Evolutionary conservation across 2,888 invertebrate species (phyloP).

Genomic region (Watsonalla cultraria): DNA sequence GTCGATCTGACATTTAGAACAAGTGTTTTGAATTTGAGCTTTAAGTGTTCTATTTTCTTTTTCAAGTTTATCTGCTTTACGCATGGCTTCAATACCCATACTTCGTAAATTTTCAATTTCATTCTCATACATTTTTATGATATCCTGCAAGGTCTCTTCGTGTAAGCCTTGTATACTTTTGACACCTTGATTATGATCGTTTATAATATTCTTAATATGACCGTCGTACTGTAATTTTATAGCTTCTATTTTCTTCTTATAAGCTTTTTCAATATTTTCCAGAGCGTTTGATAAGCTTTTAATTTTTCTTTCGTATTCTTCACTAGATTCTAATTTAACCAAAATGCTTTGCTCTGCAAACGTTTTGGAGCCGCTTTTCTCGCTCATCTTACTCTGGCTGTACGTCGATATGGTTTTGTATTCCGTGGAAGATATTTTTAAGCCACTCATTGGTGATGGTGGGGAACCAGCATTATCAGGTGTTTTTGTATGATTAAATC

Average conservation of each 20-base stretch:
- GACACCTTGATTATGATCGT: conserved; percentile 76
- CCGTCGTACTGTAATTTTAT: conserved; percentile 75
- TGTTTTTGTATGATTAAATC: conserved; percentile 16
- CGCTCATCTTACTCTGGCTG: conserved; percentile 20
- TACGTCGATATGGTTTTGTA: conserved; percentile 21
- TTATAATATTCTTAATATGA: conserved; percentile 72
- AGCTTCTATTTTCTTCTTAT: conserved; percentile 59
- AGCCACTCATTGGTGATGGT: conserved; percentile 17
- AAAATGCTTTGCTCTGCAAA: conserved; percentile 34
- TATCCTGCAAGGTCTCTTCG: conserved; percentile 68
- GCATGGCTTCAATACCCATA: conserved; percentile 69
- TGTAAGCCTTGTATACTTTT: conserved; percentile 74
- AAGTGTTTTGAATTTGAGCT: conserved; percentile 30
- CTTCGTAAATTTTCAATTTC: conserved; percentile 70
- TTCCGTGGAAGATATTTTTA: conserved; percentile 21
- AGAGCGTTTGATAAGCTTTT: conserved; percentile 43
- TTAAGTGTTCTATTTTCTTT: conserved; percentile 54
- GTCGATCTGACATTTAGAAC: conserved; percentile 22
- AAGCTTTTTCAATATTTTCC: conserved; percentile 53
- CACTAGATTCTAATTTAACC: conserved; percentile 38
- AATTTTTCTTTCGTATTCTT: conserved; percentile 53
- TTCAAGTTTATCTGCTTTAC: conserved; percentile 58
- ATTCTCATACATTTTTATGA: conserved; percentile 69
- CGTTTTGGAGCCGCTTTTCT: conserved; percentile 18
- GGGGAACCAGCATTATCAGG: conserved; percentile 15